phyloP scores from a whole-genome alignment of 2,797 vertebrate species.

The Cossypha heuglini region DNA sequence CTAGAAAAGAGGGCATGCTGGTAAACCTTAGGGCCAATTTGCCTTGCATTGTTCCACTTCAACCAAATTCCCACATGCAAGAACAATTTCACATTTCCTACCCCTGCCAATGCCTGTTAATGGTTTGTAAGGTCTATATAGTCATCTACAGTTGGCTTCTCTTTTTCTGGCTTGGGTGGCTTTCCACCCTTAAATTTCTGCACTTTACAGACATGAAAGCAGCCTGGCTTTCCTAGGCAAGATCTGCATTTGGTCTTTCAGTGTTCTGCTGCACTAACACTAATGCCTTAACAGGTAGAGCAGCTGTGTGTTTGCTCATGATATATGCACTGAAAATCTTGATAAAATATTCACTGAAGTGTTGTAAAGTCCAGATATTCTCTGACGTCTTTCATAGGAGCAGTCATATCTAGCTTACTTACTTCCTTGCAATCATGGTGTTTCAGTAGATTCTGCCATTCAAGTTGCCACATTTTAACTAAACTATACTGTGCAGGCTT shows the following conservation, averaged over 20 bases:
- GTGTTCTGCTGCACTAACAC: not conserved
- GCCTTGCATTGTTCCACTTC: not conserved
- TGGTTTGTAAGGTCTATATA: not conserved
- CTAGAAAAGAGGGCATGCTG: not conserved
- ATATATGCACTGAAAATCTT: not conserved
- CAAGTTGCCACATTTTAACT: not conserved
- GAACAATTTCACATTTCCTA: not conserved
- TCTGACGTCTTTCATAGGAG: not conserved
- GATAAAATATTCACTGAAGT: not conserved
- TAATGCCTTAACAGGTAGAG: not conserved
- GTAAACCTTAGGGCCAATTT: not conserved
- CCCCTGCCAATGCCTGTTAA: not conserved
- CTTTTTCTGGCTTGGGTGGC: not conserved
- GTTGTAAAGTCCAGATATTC: not conserved
- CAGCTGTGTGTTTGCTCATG: not conserved
- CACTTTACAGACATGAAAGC: not conserved
- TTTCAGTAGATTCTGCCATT: not conserved
- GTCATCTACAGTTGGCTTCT: not conserved
- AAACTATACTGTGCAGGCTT: not conserved
- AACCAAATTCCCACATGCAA: not conserved
- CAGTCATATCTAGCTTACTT: not conserved
- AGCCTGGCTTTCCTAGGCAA: not conserved
- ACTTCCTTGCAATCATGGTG: fast-evolving
- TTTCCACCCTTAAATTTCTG: not conserved
- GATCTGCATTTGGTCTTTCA: not conserved